Evolutionary conservation across 2,797 vertebrate species (phyloP).

Genomic region (Bovichtus diacanthus): DNA sequence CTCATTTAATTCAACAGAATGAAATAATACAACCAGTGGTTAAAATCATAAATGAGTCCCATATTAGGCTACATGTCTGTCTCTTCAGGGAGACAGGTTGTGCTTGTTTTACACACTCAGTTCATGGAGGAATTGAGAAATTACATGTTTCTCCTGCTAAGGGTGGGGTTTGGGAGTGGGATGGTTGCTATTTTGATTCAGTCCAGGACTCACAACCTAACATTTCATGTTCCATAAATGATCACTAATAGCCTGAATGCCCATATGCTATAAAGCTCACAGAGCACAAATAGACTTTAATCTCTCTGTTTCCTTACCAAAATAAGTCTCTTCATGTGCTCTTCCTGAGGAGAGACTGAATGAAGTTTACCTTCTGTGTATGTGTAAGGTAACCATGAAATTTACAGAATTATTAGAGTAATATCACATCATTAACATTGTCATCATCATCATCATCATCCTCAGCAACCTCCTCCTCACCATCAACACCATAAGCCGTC

Average conservation of each 20-base stretch:
- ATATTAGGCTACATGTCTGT: constrained; percentile 69
- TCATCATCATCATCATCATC: constrained; percentile 23
- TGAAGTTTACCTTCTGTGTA: constrained; percentile 38
- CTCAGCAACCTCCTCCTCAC: constrained; percentile 18
- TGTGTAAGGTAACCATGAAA: constrained; percentile 66
- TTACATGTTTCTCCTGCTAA: constrained; percentile 31
- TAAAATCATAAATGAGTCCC: constrained; percentile 71
- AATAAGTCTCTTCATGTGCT: constrained; percentile 74
- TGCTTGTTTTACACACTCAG: constrained; percentile 80
- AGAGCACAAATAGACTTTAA: constrained; percentile 52
- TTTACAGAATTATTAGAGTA: constrained; percentile 55
- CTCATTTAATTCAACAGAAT: constrained; percentile 82
- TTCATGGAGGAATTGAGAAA: constrained; percentile 41
- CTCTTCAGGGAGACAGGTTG: constrained; percentile 72
- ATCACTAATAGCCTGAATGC: constrained; percentile 44
- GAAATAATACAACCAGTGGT: constrained; percentile 81
- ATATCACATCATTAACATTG: constrained; percentile 48
- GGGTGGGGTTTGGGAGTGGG: constrained; percentile 22
- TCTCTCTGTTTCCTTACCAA: constrained; percentile 57
- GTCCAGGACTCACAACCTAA: constrained; percentile 55
- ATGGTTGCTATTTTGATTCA: constrained; percentile 48
- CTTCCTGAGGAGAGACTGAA: constrained; percentile 72
- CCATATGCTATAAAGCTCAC: constrained; percentile 48
- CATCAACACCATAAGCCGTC: constrained; percentile 45
- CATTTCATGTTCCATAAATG: constrained; percentile 40